Base-by-base conservation (phyloP, 2,113 vertebrate species). In the Rhinichthys klamathensis region DNA sequence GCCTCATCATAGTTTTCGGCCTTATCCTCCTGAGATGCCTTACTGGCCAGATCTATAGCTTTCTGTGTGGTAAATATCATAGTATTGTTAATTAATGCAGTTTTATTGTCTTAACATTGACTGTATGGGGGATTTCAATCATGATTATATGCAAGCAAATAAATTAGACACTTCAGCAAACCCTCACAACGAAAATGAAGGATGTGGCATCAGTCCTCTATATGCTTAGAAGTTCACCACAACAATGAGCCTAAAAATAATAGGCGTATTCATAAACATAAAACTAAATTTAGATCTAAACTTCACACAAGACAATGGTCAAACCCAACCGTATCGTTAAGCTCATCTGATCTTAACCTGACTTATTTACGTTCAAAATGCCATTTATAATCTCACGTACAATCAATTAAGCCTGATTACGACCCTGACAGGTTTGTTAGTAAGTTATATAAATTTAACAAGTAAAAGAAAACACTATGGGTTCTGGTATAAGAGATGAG, bases 21-120 rank as follows among this genome's bases (percentile, higher is more conserved):
- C 94, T 98, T 98, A 92, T 99, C 98, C 93, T 99, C 98, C 88
- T 98, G 97, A 1, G 98, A 95, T 3, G 98, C 98, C 92, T 97
- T 99, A 91, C 51, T 96, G 87, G 97, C 98, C 58, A 99, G 95
- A 90, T 99, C 97, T 91, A 99, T 97, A 76, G 97, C 98, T 97
- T 99, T 99, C 98, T 99, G 92, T 69, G 92, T 91, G 25, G 91
- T 84, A 89, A 89, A 25, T 85, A 7, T 56, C 23, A 84, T 7
- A 30, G 1, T 30, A 30, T 30, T 30, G 30, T 30, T 30, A 30
- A 41, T 38, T 0, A 70, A 70, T 18, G 11, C 23, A 2, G 41
- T 74, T 74, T 13, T 46, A 69, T 3, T 72, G 38, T 44, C 35
- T 41, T 44, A 25, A 73, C 23, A 44, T 8, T 1, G 11, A 15